phyloP scores from a whole-genome alignment of 2,113 vertebrate genomes.

The Lycaon pictus region DNA sequence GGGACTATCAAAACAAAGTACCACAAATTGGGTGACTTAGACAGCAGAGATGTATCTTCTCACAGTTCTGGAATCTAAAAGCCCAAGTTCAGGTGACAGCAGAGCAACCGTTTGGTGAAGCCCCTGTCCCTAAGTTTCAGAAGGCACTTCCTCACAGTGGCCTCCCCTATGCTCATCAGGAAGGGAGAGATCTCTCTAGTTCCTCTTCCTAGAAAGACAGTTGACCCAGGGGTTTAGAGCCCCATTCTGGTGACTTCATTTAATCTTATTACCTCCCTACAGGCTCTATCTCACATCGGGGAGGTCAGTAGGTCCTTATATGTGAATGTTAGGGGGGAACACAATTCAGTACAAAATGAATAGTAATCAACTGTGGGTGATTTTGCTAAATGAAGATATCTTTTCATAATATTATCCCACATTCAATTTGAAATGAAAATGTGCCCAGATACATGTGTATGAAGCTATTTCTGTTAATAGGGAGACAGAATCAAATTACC shows the following conservation, averaged over 20 bases:
- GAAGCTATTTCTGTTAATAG: neutral
- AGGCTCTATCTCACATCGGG: neutral
- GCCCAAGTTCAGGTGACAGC: neutral
- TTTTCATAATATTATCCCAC: neutral
- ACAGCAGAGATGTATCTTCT: neutral
- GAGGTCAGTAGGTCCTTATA: neutral
- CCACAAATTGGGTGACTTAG: neutral
- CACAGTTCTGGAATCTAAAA: neutral
- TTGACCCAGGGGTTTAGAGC: neutral
- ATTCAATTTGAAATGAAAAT: neutral
- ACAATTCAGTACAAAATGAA: neutral
- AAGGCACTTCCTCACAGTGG: no score
- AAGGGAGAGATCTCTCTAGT: neutral
- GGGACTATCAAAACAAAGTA: neutral
- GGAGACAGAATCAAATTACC: neutral
- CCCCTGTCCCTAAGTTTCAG: neutral
- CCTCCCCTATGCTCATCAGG: neutral
- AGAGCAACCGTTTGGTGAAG: fast-evolving
- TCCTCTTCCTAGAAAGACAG: neutral
- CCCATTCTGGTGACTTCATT: neutral
- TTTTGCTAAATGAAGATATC: neutral
- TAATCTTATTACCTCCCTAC: neutral
- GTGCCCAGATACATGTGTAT: neutral
- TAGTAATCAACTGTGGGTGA: neutral
- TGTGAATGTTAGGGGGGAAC: neutral